Evolutionary conservation across 2,113 vertebrate species (phyloP).

Genomic region (Haemorhous mexicanus): DNA sequence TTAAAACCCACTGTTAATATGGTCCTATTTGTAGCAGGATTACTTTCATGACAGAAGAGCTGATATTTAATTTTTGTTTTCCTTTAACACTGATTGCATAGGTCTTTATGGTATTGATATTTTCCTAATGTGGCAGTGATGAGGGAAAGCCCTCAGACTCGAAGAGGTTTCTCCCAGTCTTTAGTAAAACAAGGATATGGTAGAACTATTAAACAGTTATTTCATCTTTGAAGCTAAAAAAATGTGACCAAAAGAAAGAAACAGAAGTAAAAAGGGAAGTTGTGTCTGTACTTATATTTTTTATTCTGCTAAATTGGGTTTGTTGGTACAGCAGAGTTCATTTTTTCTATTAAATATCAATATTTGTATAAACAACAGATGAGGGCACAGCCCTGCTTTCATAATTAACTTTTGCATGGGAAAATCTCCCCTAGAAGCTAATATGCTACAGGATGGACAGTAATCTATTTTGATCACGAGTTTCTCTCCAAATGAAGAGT

Average conservation of each 20-base stretch:
- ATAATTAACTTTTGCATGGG: background rate
- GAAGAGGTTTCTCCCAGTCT: background rate
- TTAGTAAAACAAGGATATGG: background rate
- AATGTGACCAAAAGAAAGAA: background rate
- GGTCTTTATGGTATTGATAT: background rate
- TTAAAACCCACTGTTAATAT: background rate
- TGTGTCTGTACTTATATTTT: background rate
- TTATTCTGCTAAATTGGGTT: background rate
- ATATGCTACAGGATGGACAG: background rate
- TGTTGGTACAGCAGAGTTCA: background rate
- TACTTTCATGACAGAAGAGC: background rate
- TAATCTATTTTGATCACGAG: background rate
- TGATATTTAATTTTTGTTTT: background rate
- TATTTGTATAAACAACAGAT: background rate
- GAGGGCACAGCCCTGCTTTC: background rate
- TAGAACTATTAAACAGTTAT: background rate
- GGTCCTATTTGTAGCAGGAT: background rate
- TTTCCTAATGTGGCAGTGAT: background rate
- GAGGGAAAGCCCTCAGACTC: background rate
- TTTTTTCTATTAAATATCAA: background rate
- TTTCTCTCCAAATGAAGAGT: background rate
- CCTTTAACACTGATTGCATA: background rate
- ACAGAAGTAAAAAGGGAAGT: background rate
- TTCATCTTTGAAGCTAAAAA: background rate
- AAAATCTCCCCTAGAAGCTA: background rate